Base-by-base conservation (phyloP, 2,113 vertebrate genomes). In the Cheirogaleus medius region DNA sequence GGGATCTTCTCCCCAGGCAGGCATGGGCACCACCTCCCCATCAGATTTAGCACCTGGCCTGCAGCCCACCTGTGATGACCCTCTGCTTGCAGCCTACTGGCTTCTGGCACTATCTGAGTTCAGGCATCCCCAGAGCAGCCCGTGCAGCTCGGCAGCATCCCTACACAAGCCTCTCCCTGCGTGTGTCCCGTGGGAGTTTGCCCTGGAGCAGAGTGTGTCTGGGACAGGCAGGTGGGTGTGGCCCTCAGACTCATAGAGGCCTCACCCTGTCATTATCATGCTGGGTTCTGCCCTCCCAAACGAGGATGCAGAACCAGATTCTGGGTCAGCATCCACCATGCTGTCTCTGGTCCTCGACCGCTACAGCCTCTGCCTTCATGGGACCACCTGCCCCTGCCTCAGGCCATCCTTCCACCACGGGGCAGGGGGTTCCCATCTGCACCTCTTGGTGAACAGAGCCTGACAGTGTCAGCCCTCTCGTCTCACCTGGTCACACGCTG, bases 241-340 rank as follows among this genome's bases (percentile, higher is more conserved):
- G 56, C 60, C 86, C 15, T 0, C 3, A 10, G 93, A 82, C 81
- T 92, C n/a, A 25, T 60, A 25, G 2, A 23, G 60, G 77, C 91
- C 96, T 88, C 91, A 63, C 96, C 97, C 96, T 96, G 83, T 97
- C 89, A 97, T 97, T 97, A 97, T 37, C 32, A 25, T 69, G 37
- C 85, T 52, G 34, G 15, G 34, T 13, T 93, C 90, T 92, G 76
- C 14, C 85, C n/a, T 52, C 49, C 71, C 81, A 88, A 96, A 66
- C 9, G 90, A 42, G 58, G 7, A 18, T 10, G 4, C 44, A 74
- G 77, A 21, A 44, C 34, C 2, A 6, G 44, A 97, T 96, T 98
- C 96, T 95, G 95, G 94, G 97, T 96, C 56, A 71, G 63, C 4
- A 0, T 44, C 74, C 39, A 5, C 25, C 21, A 34, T 1, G 44